Conservation (phyloP, 2,113 vertebrate species). For the Anhinga rufa region DNA sequence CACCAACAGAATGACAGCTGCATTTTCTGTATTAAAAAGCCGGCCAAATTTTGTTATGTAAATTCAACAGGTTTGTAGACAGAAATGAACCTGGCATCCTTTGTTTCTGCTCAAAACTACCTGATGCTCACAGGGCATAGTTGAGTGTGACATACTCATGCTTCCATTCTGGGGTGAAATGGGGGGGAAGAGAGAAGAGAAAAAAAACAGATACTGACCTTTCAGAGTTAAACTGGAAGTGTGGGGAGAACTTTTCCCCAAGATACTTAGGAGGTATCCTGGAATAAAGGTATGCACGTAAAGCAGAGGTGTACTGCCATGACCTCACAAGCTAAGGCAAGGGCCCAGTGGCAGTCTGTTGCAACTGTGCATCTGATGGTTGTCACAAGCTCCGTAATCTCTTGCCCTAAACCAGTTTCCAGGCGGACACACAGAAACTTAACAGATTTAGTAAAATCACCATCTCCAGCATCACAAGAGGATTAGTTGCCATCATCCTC, state of each 20-base stretch:
- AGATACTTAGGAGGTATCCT: not conserved
- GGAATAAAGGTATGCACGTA: not conserved
- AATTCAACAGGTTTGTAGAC: not conserved
- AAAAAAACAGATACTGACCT: not conserved
- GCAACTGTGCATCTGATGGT: not conserved
- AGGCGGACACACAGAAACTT: not conserved
- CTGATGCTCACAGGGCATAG: not conserved
- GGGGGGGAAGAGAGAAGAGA: fast-evolving
- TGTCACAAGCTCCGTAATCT: not conserved
- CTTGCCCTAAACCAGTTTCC: not conserved
- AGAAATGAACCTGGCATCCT: not conserved
- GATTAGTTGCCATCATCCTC: not conserved
- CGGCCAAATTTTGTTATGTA: not conserved
- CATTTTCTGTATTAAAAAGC: not conserved
- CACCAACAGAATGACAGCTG: not conserved
- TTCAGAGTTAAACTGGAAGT: not conserved
- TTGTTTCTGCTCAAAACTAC: not conserved
- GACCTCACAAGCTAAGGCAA: not conserved
- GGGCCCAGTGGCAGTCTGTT: not conserved
- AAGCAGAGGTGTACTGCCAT: not conserved
- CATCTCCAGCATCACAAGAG: not conserved
- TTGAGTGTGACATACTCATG: not conserved
- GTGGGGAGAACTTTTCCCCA: not conserved
- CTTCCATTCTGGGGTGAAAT: not conserved
- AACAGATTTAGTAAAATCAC: not conserved